phyloP scores from a whole-genome alignment of 2,113 vertebrate species.

The Coptodon rendalli region DNA sequence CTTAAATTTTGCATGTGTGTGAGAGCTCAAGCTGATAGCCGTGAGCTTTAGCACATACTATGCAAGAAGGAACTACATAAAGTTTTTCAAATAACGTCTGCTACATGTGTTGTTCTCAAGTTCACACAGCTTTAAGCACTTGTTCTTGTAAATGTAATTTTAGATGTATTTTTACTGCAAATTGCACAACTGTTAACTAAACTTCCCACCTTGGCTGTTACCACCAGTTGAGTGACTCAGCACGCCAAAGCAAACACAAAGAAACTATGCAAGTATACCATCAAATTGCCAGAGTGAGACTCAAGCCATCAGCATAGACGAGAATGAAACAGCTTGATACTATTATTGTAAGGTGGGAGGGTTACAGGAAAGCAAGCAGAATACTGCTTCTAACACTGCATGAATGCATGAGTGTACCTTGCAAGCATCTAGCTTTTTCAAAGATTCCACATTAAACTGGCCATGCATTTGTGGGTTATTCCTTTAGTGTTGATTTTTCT shows the following conservation, averaged over 20 bases:
- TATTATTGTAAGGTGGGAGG: not conserved
- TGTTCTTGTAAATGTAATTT: not conserved
- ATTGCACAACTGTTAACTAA: not conserved
- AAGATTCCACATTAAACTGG: not conserved
- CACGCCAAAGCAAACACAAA: not conserved
- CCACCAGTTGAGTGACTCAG: not conserved
- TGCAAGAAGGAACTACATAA: not conserved
- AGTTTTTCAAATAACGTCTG: not conserved
- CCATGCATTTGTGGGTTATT: not conserved
- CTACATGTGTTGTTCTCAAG: not conserved
- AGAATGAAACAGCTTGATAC: constrained; percentile 13
- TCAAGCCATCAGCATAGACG: not conserved
- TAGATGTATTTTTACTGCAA: not conserved
- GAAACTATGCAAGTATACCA: not conserved
- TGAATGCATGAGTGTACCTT: not conserved
- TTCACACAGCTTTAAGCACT: not conserved
- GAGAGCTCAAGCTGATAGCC: not conserved
- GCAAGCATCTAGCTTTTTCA: not conserved
- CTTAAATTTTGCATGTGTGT: not conserved
- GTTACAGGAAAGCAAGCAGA: not conserved
- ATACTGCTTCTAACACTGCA: not conserved
- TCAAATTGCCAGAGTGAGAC: not conserved
- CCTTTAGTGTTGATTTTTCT: not conserved
- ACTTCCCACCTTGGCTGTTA: not conserved
- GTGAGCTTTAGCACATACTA: not conserved